Conservation (phyloP, 37 sponge, comb jelly and placozoan genomes). For the Hexactinellida sp. region DNA sequence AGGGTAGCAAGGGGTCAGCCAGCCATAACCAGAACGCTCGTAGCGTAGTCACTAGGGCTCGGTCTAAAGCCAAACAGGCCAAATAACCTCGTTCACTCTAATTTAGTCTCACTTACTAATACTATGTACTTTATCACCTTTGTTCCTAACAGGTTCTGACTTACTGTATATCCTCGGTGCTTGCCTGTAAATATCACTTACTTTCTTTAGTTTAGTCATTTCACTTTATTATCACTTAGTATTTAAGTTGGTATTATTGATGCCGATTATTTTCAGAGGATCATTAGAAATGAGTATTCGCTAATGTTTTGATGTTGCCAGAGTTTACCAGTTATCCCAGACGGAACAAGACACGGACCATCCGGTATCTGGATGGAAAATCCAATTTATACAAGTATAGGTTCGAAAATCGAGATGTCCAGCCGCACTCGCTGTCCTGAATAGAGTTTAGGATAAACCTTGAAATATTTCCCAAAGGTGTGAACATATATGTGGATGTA, state of each 20-base stretch:
- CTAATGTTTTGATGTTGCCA: neutral
- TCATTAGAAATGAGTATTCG: neutral
- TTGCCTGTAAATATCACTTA: neutral
- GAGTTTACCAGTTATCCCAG: neutral
- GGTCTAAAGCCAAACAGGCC: constrained; percentile 1
- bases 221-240: no score
- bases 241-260: no score
- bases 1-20: neutral
- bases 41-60: neutral
- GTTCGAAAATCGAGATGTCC: no score
- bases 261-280: no score
- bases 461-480: no score
- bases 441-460: no score
- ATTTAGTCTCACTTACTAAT: neutral
- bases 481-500: no score
- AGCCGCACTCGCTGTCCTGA: no score
- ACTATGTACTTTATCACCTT: neutral
- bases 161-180: neutral
- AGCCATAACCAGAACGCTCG: neutral
- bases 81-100: neutral
- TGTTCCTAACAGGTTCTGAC: neutral
- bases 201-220: neutral
- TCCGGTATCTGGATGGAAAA: neutral
- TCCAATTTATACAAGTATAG: no score
- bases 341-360: neutral